Evolutionary conservation across 2,113 vertebrate species (phyloP).

Genomic region (Dasyurus viverrinus): DNA sequence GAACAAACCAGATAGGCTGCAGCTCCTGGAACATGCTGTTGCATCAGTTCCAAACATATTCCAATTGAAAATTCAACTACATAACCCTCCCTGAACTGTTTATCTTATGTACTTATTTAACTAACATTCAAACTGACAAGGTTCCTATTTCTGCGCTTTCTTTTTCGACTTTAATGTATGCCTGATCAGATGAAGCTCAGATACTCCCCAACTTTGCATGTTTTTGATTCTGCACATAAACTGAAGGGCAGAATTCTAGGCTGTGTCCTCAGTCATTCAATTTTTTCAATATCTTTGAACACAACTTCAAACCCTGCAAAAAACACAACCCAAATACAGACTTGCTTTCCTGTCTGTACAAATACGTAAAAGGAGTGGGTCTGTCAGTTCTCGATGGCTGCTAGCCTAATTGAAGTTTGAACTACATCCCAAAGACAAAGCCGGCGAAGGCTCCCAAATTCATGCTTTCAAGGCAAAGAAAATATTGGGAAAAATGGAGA

Average conservation of each 20-base stretch:
- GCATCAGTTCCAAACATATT: conserved; percentile 76
- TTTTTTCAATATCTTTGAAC: conserved; percentile 87
- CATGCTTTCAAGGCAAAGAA: conserved; percentile 83
- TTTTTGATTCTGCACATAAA: conserved; percentile 89
- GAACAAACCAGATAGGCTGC: conserved; percentile 73
- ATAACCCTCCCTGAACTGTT: conserved; percentile 88
- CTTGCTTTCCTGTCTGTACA: conserved; percentile 86
- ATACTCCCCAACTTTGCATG: conserved; percentile 89
- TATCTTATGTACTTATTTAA: conserved; percentile 91
- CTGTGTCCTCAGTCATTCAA: conserved; percentile 87
- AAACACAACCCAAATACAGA: conserved; percentile 86
- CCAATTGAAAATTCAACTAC: conserved; percentile 87
- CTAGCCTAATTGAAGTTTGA: conserved; percentile 86
- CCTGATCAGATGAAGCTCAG: conserved; percentile 85
- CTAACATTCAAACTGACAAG: conserved; percentile 90
- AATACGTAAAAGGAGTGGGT: conserved; percentile 85
- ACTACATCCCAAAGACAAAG: conserved; percentile 82
- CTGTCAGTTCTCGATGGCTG: conserved; percentile 83
- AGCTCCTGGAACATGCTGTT: conserved; percentile 73
- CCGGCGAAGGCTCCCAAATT: conserved; percentile 72
- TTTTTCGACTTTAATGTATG: conserved; percentile 87
- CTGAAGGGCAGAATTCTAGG: conserved; percentile 89
- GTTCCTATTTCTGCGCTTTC: conserved; percentile 85
- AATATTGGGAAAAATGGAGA: conserved; percentile 73
- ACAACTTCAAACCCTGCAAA: conserved; percentile 88